A percentile compares a stretch with the other conserved stretches of the same genome.
Conservation (phyloP, 2,888 invertebrate species). For the Pristionchus japonicus region DNA sequence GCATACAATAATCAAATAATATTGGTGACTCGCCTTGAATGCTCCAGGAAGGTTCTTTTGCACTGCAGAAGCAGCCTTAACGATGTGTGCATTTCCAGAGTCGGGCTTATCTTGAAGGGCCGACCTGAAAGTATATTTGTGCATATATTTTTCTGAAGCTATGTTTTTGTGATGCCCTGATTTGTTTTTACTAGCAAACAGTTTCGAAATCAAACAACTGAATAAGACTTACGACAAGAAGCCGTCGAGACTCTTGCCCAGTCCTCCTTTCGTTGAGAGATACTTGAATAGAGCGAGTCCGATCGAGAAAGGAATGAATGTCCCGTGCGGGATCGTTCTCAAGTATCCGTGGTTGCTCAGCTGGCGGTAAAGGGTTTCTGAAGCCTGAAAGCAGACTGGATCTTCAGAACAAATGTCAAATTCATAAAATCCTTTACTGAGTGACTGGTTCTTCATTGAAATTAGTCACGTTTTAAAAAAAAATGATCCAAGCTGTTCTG, state of each 20-base stretch:
- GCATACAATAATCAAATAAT: neutral
- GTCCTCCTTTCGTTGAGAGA: slow-evolving; percentile 56
- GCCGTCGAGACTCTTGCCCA: slow-evolving; percentile 53
- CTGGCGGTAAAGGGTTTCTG: slow-evolving; percentile 86
- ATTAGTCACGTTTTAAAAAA: too few species aligned
- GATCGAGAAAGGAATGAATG: slow-evolving; percentile 81
- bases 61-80: neutral
- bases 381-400: slow-evolving; percentile 81
- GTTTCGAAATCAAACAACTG: slow-evolving; percentile 45
- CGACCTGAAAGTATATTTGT: neutral
- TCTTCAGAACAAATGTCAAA: too few species aligned
- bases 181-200: too few species aligned
- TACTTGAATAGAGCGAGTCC: slow-evolving; percentile 65
- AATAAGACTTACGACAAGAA: slow-evolving; percentile 48
- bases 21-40: slow-evolving; percentile 9
- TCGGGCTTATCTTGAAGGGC: slow-evolving; percentile 42
- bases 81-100: neutral
- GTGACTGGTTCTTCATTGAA: too few species aligned
- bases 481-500: too few species aligned
- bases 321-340: slow-evolving; percentile 81
- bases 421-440: too few species aligned
- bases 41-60: slow-evolving; percentile 25
- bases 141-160: too few species aligned
- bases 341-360: slow-evolving; percentile 81
- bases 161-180: too few species aligned